Percentiles rank a stretch among this genome's conserved stretches.
Conservation (phyloP, 2,113 vertebrate genomes). For the Pollachius pollachius region DNA sequence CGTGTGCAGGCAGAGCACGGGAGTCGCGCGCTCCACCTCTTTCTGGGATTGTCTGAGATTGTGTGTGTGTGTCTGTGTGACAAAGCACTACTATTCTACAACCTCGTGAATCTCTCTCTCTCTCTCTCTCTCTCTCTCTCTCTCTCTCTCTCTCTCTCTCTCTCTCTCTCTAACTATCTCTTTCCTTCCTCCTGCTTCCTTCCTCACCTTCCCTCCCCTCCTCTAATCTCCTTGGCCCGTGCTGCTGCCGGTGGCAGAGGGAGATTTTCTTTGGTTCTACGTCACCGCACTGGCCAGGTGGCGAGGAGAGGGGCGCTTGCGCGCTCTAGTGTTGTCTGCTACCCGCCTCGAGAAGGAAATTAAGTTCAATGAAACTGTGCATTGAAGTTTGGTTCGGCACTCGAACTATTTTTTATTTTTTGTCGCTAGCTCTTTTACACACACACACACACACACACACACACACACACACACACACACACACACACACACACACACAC, state of each 20-base stretch:
- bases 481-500: background rate
- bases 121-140: too few relatives aligned
- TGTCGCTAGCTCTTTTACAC: background rate
- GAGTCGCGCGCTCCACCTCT: too few relatives aligned
- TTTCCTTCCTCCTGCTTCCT: background rate
- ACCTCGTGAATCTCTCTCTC: too few relatives aligned
- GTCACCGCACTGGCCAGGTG: background rate
- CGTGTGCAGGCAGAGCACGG: too few relatives aligned
- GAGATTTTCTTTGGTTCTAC: background rate
- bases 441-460: background rate
- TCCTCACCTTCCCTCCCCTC: background rate
- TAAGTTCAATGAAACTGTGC: too few relatives aligned
- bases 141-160: background rate
- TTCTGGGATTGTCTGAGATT: too few relatives aligned
- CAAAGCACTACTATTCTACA: too few relatives aligned
- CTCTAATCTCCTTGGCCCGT: background rate
- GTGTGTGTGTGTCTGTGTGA: too few relatives aligned
- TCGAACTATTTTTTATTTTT: too few relatives aligned
- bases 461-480: background rate
- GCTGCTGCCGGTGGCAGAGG: background rate
- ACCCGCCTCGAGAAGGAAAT: conserved; percentile 2
- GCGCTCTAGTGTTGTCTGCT: background rate
- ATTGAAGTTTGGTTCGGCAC: too few relatives aligned
- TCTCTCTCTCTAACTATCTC: background rate
- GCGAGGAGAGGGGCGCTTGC: background rate